A percentile compares a stretch with the other conserved stretches of the same genome.
These are phyloP conservation scores for Donacobius atricapilla DNA, from an alignment of 2,113 vertebrate species.

Conservation along the genomic window DNA sequence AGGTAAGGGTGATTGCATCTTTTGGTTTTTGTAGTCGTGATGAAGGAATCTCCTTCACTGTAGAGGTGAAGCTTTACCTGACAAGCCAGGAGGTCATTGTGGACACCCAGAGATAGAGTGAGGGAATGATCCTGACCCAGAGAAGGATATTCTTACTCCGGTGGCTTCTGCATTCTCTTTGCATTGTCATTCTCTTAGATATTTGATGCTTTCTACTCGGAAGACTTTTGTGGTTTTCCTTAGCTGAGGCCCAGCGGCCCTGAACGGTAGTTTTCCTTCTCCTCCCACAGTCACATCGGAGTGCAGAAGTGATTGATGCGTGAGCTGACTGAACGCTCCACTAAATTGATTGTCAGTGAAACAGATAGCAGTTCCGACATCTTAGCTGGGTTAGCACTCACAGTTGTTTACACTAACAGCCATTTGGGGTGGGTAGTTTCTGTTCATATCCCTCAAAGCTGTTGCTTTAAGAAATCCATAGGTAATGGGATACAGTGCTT, in stretches of 20 bases:
- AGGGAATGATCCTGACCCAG: neutral
- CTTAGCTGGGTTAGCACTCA: neutral
- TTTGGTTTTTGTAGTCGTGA: neutral
- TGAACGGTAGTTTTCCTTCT: neutral
- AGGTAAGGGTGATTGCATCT: neutral
- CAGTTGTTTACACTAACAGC: neutral
- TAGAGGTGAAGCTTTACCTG: neutral
- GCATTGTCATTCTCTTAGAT: neutral
- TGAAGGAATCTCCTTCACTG: neutral
- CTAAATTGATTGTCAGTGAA: slow-evolving; percentile 2
- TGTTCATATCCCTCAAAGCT: neutral
- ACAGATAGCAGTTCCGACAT: slow-evolving; percentile 21
- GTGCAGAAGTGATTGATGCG: neutral
- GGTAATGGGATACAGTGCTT: neutral
- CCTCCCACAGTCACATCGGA: neutral
- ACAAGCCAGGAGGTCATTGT: neutral
- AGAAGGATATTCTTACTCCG: neutral
- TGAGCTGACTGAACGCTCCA: neutral
- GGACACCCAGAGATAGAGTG: neutral
- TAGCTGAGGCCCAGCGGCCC: neutral
- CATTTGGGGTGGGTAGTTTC: neutral
- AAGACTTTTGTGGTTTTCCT: neutral
- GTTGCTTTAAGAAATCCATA: neutral
- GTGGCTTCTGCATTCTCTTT: accelerated
- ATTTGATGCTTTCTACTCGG: neutral